Evolutionary conservation across 2,888 invertebrate species (phyloP), one percentile per base, ranked within the genome.

Genomic region (Phytoseiulus persimilis): DNA sequence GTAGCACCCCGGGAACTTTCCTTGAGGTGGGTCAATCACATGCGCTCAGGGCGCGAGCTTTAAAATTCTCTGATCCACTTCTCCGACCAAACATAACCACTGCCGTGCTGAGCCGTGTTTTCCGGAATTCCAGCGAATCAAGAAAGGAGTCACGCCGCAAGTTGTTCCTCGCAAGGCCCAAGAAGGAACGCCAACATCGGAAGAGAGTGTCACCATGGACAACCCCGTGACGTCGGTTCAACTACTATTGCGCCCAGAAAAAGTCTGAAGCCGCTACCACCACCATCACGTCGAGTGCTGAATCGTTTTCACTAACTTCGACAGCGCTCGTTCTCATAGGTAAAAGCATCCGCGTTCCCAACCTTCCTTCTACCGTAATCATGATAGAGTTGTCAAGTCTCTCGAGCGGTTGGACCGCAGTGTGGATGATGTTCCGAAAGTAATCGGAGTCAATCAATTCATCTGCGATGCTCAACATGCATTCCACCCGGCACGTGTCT

Each of bases 1-100:
- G 94, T 32, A 92, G 92, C 0, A 93, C 93, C 83, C 93, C 94
- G 1, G 94, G 94, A 90, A 93, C 94, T 0, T 92, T 94, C 31
- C 92, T 93, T 91, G 93, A 94, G 93, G 95, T 94, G 92, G 92
- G 92, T 91, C 65, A 23, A 3, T 65, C 28, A 23, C 1, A 14
- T 18, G 65, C 65, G 1, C 65, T 65, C 28, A 65, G 28, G 28
- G 9, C 39, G 9, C 9, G 39, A n/a, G n/a, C n/a, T n/a, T n/a
- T n/a, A n/a, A n/a, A n/a, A n/a, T n/a, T n/a, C n/a, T n/a, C n/a
- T n/a, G n/a, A n/a, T n/a, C n/a, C n/a, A n/a, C n/a, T 39, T 39
- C 3, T 39, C 3, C 39, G 3, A 3, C 39, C 5, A 39, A 6
- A 39, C 39, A 39, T 39, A 39, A 6, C 3, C 9, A 39, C 39